These are phyloP conservation scores for Apostichopus leukothele DNA, from an alignment of 53 echinoderm and acorn worm species.

Conservation along the genomic window DNA sequence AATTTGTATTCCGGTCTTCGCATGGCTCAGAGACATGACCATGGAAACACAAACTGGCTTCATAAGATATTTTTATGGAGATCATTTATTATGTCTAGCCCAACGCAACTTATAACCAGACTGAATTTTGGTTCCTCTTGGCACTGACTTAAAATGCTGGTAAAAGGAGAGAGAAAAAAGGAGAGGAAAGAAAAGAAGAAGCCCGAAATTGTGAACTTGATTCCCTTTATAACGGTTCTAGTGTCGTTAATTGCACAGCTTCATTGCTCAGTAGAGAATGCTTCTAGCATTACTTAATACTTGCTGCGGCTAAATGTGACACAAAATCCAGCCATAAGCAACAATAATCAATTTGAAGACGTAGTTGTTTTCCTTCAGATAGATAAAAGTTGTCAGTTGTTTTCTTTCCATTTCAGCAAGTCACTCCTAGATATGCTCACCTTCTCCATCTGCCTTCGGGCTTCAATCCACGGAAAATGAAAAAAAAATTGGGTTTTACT, in stretches of 20 bases:
- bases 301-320: conserved; percentile 28
- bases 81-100: too few species aligned
- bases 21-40: too few species aligned
- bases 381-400: conserved; percentile 51
- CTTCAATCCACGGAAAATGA: conserved; percentile 32
- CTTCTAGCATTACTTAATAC: conserved; percentile 11
- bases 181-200: too few species aligned
- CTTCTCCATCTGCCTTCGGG: conserved; percentile 31
- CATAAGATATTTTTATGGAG: too few species aligned
- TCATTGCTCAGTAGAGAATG: neutral
- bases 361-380: conserved; percentile 44
- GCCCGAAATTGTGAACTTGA: conserved; percentile 1
- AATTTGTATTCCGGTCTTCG: too few species aligned
- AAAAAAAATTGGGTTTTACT: conserved; percentile 40
- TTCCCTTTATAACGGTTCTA: neutral
- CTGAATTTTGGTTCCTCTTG: too few species aligned
- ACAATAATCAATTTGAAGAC: conserved; percentile 53
- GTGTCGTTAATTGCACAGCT: conserved; percentile 9
- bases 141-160: too few species aligned
- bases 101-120: too few species aligned
- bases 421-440: conserved; percentile 37
- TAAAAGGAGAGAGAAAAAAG: too few species aligned
- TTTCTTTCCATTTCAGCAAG: conserved; percentile 52
- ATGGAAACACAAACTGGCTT: too few species aligned
- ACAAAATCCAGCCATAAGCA: conserved; percentile 46